Conservation (phyloP, 2,113 vertebrate species). For the mouse (Mus musculus) region DNA sequence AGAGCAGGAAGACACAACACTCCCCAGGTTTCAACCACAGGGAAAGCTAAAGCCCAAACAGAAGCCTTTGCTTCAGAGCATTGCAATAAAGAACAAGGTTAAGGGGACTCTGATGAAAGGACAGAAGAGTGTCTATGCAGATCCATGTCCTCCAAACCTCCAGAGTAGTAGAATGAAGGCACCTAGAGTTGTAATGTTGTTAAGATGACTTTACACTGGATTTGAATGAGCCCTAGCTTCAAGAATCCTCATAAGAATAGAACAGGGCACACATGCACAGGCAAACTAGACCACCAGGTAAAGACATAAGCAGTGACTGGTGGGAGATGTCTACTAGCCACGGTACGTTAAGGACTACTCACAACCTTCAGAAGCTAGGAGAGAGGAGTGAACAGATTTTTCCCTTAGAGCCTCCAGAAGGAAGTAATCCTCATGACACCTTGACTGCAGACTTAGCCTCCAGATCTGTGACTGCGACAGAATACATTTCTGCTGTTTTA, state of each 20-base stretch:
- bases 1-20: neutral
- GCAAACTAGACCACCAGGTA: neutral
- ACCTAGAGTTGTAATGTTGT: neutral
- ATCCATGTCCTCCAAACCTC: neutral
- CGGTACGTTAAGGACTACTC: neutral
- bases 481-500: neutral
- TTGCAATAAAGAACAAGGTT: neutral
- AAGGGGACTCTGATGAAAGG: neutral
- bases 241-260: neutral
- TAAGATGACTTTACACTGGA: neutral
- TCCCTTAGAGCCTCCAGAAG: neutral
- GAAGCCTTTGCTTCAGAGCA: neutral
- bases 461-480: neutral
- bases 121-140: neutral
- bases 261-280: neutral
- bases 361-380: neutral
- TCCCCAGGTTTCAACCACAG: neutral
- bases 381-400: neutral
- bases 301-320: neutral
- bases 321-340: neutral
- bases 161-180: neutral
- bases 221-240: neutral
- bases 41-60: neutral
- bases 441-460: neutral
- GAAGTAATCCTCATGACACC: neutral